phyloP scores from a whole-genome alignment of 2,888 invertebrate species.

The Druceiella hillmani region DNA sequence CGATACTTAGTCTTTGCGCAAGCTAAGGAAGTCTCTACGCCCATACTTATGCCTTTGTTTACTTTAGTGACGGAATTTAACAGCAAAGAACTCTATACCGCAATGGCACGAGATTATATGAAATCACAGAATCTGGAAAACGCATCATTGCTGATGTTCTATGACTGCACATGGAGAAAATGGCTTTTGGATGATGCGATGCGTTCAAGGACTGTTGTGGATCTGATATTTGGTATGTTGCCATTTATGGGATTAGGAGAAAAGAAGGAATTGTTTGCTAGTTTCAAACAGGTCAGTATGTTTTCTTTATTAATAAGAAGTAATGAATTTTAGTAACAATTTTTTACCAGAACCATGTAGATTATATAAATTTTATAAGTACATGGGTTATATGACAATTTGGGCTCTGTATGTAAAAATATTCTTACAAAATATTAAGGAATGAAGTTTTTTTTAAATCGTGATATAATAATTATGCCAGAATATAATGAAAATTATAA shows the following conservation, averaged over 20 bases:
- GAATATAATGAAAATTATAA: too few relatives aligned
- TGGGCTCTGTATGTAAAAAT: too few relatives aligned
- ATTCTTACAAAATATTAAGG: too few relatives aligned
- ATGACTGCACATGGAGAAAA: conserved; percentile 33
- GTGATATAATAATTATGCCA: too few relatives aligned
- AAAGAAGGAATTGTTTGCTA: conserved; percentile 49
- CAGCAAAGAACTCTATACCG: conserved; percentile 43
- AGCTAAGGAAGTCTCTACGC: conserved; percentile 33
- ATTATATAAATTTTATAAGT: too few relatives aligned
- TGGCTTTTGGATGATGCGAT: conserved; percentile 51
- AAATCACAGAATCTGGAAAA: conserved; percentile 24
- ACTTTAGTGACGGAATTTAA: conserved; percentile 54
- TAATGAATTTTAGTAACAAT: too few relatives aligned
- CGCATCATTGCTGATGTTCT: conserved; percentile 30
- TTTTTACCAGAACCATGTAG: too few relatives aligned
- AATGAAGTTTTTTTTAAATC: too few relatives aligned
- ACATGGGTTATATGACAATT: too few relatives aligned
- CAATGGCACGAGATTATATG: conserved; percentile 32
- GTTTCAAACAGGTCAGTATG: conserved; percentile 49
- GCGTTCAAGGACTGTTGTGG: conserved; percentile 50
- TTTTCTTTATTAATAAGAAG: conserved; percentile 23
- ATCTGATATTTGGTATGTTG: conserved; percentile 58
- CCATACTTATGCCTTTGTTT: conserved; percentile 48
- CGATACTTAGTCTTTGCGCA: conserved; percentile 53
- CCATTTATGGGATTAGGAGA: conserved; percentile 49